phyloP scores from a whole-genome alignment of 2,113 vertebrate genomes.

The Dicentrarchus labrax region DNA sequence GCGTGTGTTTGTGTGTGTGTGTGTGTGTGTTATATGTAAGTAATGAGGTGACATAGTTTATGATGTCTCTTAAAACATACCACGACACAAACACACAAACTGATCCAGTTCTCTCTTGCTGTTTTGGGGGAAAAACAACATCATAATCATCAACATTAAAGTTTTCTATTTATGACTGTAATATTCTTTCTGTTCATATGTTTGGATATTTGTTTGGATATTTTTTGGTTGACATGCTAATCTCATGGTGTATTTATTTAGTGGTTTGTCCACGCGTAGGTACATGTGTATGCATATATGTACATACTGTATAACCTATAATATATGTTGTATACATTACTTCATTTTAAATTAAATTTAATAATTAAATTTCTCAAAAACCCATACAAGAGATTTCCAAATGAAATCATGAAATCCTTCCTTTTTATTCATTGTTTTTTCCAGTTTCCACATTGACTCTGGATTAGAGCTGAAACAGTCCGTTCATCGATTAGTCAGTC shows the following conservation, averaged over 20 bases:
- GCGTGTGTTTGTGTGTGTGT: slow-evolving; percentile 35
- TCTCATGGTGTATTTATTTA: too few species aligned
- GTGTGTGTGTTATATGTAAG: not conserved
- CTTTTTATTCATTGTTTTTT: not conserved
- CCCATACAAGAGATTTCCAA: not conserved
- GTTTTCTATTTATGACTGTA: not conserved
- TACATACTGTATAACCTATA: too few species aligned
- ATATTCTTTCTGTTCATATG: not conserved
- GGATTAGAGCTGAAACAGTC: too few species aligned
- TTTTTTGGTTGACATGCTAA: too few species aligned
- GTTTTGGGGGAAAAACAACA: not conserved
- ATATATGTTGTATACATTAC: too few species aligned
- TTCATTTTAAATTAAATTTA: too few species aligned
- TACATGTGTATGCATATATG: too few species aligned
- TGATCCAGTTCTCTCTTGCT: not conserved
- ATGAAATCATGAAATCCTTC: not conserved
- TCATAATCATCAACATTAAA: not conserved
- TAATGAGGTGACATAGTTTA: slow-evolving; percentile 46
- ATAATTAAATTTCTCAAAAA: not conserved
- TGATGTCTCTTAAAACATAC: slow-evolving; percentile 31
- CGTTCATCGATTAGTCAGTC: too few species aligned
- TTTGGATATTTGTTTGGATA: too few species aligned
- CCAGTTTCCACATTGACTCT: too few species aligned
- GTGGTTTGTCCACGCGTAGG: too few species aligned
- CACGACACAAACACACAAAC: not conserved